A percentile compares a stretch with the other conserved stretches of the same genome.
Conservation (phyloP, 2,797 vertebrate species). For the Melanotaenia maccullochi region DNA sequence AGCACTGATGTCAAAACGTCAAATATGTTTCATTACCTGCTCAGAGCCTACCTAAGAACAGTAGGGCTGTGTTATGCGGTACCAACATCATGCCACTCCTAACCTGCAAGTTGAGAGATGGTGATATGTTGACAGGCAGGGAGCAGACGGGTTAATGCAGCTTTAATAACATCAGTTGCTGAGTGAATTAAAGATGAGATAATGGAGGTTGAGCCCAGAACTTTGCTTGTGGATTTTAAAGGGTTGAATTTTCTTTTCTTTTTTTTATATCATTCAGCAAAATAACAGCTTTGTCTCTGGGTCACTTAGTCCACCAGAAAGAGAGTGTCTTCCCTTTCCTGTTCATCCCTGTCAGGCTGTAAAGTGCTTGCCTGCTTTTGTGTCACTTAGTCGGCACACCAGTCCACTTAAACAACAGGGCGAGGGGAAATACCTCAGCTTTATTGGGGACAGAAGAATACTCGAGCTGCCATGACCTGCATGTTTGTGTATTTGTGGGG, state of each 20-base stretch:
- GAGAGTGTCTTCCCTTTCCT: slow-evolving; percentile 16
- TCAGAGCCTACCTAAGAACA: slow-evolving; percentile 44
- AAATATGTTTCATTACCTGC: slow-evolving; percentile 56
- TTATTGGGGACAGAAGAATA: slow-evolving; percentile 59
- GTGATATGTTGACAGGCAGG: slow-evolving; percentile 34
- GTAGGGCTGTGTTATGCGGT: slow-evolving; percentile 46
- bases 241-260: neutral
- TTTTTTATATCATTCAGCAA: slow-evolving; percentile 12
- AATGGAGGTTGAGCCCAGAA: slow-evolving; percentile 16
- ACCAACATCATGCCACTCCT: slow-evolving; percentile 28
- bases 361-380: slow-evolving; percentile 51
- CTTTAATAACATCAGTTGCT: slow-evolving; percentile 53
- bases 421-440: slow-evolving; percentile 55
- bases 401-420: slow-evolving; percentile 43
- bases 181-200: slow-evolving; percentile 45
- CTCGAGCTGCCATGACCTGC: slow-evolving; percentile 41
- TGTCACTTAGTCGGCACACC: slow-evolving; percentile 52
- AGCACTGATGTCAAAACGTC: slow-evolving; percentile 35
- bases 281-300: slow-evolving; percentile 27
- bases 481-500: slow-evolving; percentile 14
- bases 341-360: slow-evolving; percentile 29
- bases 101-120: slow-evolving; percentile 31
- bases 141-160: slow-evolving; percentile 55
- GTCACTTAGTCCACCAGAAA: slow-evolving; percentile 15
- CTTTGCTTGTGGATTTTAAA: slow-evolving; percentile 31